Evolutionary conservation across 2,797 vertebrate species (phyloP).

Genomic region (Coilia nasus): DNA sequence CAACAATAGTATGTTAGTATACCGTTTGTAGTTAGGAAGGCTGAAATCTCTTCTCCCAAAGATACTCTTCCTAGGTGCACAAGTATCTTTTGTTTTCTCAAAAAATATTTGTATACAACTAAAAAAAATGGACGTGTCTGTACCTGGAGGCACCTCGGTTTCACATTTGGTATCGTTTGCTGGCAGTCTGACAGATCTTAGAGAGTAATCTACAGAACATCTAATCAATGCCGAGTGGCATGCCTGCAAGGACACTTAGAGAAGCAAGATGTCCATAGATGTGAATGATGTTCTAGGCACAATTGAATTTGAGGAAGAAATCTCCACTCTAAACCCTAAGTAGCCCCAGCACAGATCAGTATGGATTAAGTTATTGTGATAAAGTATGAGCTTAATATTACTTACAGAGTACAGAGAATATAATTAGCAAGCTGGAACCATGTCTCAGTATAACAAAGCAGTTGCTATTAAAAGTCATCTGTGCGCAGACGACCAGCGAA

Average conservation of each 20-base stretch:
- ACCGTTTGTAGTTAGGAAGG: too few relatives aligned
- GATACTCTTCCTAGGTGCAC: too few relatives aligned
- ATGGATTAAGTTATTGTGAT: background rate
- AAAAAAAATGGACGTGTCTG: background rate
- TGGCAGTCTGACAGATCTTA: background rate
- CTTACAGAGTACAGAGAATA: background rate
- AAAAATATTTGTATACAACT: too few relatives aligned
- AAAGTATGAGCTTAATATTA: background rate
- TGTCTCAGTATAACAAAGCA: background rate
- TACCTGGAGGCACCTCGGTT: background rate
- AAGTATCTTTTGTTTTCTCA: too few relatives aligned
- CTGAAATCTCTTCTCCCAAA: too few relatives aligned
- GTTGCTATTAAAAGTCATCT: background rate
- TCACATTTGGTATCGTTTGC: background rate
- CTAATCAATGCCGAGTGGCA: constrained; percentile 2
- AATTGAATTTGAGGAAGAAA: background rate
- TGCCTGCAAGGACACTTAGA: background rate
- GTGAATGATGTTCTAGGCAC: background rate
- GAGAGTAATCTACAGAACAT: background rate
- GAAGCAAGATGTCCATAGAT: background rate
- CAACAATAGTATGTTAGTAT: too few relatives aligned
- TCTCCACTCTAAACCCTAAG: background rate
- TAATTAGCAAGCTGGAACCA: background rate
- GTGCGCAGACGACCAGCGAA: background rate
- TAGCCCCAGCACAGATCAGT: background rate